Evolutionary conservation across 2,888 invertebrate species (phyloP).

Genomic region (Leucophora obtusa): DNA sequence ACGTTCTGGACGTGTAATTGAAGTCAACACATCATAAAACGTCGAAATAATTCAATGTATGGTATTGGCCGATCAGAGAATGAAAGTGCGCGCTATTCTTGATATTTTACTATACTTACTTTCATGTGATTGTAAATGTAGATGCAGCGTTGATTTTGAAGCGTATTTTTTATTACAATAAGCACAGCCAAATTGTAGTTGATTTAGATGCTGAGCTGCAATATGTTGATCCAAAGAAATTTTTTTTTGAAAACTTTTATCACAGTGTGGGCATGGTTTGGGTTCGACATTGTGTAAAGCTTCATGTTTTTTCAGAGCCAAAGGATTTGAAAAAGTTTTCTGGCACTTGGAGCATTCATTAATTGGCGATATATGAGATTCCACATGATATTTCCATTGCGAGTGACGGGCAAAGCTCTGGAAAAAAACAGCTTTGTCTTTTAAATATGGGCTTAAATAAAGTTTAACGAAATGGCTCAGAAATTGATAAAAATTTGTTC

Average conservation of each 20-base stretch:
- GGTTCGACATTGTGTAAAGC: constrained; percentile 81
- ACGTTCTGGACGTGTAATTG: no score
- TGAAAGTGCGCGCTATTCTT: no score
- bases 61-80: no score
- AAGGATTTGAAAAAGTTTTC: constrained; percentile 84
- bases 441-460: no score
- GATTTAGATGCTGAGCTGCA: constrained; percentile 82
- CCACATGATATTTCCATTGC: constrained; percentile 86
- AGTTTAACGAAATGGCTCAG: no score
- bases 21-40: no score
- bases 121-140: constrained; percentile 80
- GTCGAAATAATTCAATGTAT: no score
- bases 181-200: constrained; percentile 81
- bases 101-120: no score
- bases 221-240: constrained; percentile 82
- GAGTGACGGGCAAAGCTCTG: constrained; percentile 85
- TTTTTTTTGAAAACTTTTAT: constrained; percentile 82
- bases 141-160: constrained; percentile 84
- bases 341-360: constrained; percentile 79
- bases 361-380: constrained; percentile 80
- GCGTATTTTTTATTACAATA: constrained; percentile 81
- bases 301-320: constrained; percentile 86
- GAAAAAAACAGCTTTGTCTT: no score
- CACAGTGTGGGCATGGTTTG: constrained; percentile 81
- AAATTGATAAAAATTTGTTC: no score